Percentiles rank a stretch among this genome's conserved stretches.
phyloP scores from a whole-genome alignment of 1,140 invertebrate species.

The Drosophila lowei region DNA sequence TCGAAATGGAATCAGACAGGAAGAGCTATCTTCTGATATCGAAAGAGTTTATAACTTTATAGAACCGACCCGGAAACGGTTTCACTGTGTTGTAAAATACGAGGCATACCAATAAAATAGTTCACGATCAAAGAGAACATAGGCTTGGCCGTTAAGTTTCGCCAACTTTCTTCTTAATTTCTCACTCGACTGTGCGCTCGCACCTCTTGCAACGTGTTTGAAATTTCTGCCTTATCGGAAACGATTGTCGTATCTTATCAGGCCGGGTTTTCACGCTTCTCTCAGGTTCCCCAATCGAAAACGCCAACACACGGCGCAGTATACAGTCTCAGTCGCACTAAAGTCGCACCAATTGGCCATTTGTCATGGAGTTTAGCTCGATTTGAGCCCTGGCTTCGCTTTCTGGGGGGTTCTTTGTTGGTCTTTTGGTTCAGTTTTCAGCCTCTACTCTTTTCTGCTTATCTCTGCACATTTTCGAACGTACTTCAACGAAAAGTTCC shows the following conservation, averaged over 20 bases:
- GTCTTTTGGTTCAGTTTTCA: constrained; percentile 17
- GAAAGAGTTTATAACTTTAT: too few species aligned
- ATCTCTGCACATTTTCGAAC: constrained; percentile 66
- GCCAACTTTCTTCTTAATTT: too few species aligned
- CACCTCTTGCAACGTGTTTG: constrained; percentile 14
- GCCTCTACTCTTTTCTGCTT: constrained; percentile 51
- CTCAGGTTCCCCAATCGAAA: constrained; percentile 22
- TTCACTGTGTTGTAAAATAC: too few species aligned
- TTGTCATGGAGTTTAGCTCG: constrained; percentile 28
- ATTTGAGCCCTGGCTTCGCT: constrained; percentile 6
- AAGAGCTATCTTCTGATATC: too few species aligned
- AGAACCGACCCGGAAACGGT: too few species aligned
- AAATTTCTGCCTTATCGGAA: constrained; percentile 27
- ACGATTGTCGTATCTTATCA: constrained; percentile 44
- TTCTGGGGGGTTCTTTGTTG: constrained; percentile 2
- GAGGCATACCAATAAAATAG: too few species aligned
- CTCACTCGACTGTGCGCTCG: constrained; percentile 15
- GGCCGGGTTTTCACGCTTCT: constrained; percentile 4
- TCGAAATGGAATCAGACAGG: too few species aligned
- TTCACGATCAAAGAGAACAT: too few species aligned
- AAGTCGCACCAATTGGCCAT: constrained; percentile 47
- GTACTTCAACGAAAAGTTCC: constrained; percentile 20
- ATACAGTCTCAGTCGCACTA: constrained; percentile 24
- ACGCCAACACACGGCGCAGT: constrained; percentile 6
- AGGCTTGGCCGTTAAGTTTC: background rate